Evolutionary conservation across 2,797 vertebrate genomes (phyloP).

Genomic region (Pitangus sulphuratus): DNA sequence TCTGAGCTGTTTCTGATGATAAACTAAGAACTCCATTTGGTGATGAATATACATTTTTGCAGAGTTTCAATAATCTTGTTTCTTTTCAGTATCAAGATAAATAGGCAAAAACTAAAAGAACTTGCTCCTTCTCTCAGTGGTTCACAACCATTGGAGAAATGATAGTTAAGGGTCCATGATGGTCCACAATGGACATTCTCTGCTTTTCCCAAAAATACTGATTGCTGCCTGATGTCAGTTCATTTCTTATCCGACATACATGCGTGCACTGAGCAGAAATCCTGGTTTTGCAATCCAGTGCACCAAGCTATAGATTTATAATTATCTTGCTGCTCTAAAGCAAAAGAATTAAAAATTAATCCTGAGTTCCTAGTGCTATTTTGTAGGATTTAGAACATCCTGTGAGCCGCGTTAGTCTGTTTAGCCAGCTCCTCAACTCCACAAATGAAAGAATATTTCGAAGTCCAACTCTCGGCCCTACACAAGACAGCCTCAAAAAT

Average conservation of each 20-base stretch:
- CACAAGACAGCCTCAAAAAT: not conserved
- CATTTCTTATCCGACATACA: not conserved
- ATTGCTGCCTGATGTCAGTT: not conserved
- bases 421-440: not conserved
- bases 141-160: not conserved
- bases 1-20: not conserved
- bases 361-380: not conserved
- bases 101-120: not conserved
- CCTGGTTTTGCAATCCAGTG: not conserved
- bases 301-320: not conserved
- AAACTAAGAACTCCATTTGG: not conserved
- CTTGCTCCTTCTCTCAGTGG: not conserved
- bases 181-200: not conserved
- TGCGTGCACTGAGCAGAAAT: not conserved
- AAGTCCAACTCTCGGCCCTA: not conserved
- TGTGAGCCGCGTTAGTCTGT: rapidly evolving
- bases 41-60: not conserved
- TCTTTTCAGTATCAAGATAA: not conserved
- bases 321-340: not conserved
- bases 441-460: not conserved
- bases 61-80: not conserved
- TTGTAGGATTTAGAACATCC: not conserved
- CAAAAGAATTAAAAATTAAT: not conserved
- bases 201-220: not conserved
- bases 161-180: not conserved